A percentile compares a stretch with the other conserved stretches of the same genome.
Evolutionary conservation across 2,113 vertebrate genomes (phyloP).

Genomic region (Mesocricetus auratus): DNA sequence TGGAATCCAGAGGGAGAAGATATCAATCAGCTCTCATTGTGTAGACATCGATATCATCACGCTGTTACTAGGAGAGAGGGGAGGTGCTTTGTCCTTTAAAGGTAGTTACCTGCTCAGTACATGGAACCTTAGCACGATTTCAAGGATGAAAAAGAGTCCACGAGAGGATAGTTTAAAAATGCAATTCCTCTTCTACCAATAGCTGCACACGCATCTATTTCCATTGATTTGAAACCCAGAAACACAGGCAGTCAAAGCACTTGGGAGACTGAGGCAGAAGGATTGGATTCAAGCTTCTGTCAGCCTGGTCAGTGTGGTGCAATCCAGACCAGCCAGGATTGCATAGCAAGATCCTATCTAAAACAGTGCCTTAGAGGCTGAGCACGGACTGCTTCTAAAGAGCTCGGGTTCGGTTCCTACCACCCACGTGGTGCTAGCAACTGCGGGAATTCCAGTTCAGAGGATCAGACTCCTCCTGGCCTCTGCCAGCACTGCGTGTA

Average conservation of each 20-base stretch:
- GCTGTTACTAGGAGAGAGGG: not conserved
- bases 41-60: not conserved
- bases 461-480: not conserved
- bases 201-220: not conserved
- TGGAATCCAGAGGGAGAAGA: slow-evolving; percentile 94
- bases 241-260: not conserved
- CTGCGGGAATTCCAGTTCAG: not conserved
- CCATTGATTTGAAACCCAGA: not conserved
- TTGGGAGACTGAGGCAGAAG: not conserved
- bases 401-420: not conserved
- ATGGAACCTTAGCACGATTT: slow-evolving; percentile 87
- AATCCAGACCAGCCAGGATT: not conserved
- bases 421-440: not conserved
- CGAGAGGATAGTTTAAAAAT: slow-evolving; percentile 5
- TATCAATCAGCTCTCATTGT: slow-evolving; percentile 70
- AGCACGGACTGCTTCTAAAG: not conserved
- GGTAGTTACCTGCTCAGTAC: slow-evolving; percentile 51
- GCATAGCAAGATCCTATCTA: not conserved
- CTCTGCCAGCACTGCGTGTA: not conserved
- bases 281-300: not conserved
- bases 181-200: not conserved
- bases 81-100: slow-evolving; percentile 55
- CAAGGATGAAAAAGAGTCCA: slow-evolving; percentile 91
- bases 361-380: not conserved
- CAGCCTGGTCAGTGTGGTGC: not conserved